A percentile compares a stretch with the other conserved stretches of the same genome.
Evolutionary conservation across 2,888 invertebrate species (phyloP).

Genomic region (Drosophila affinis): DNA sequence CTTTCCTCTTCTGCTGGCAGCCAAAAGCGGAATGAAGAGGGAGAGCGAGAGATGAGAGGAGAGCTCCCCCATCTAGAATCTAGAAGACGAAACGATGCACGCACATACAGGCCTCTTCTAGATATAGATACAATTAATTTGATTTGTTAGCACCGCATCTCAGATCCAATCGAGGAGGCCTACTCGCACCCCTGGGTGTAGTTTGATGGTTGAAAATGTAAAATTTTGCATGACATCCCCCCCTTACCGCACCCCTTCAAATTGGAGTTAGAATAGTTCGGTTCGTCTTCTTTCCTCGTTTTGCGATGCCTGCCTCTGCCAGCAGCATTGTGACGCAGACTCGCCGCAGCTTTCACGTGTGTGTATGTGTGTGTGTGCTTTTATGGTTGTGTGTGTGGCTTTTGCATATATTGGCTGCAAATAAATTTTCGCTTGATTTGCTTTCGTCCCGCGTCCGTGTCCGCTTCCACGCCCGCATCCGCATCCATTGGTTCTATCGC

Average conservation of each 20-base stretch:
- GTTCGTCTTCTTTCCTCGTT: slow-evolving; percentile 9
- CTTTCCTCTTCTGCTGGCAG: slow-evolving; percentile 53
- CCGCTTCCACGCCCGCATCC: slow-evolving; percentile 15
- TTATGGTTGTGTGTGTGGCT: slow-evolving; percentile 39
- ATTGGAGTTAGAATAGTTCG: slow-evolving; percentile 49
- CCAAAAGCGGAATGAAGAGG: slow-evolving; percentile 56
- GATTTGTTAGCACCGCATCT: slow-evolving; percentile 55
- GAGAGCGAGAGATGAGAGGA: slow-evolving; percentile 22
- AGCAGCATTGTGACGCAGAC: slow-evolving; percentile 32
- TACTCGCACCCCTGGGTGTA: slow-evolving; percentile 8
- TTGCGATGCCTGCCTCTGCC: slow-evolving; percentile 20
- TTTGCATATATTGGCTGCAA: slow-evolving; percentile 76
- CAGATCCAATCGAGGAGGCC: slow-evolving; percentile 1
- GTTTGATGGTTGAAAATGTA: slow-evolving; percentile 25
- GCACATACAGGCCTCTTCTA: slow-evolving; percentile 54
- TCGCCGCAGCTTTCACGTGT: slow-evolving; percentile 53
- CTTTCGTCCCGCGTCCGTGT: slow-evolving; percentile 42
- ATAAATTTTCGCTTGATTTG: slow-evolving; percentile 75
- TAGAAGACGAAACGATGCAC: slow-evolving; percentile 64
- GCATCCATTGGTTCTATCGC: slow-evolving; percentile 10
- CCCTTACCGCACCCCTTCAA: slow-evolving; percentile 21
- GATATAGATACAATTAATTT: slow-evolving; percentile 64
- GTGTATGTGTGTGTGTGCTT: slow-evolving; percentile 33
- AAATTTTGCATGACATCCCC: slow-evolving; percentile 25
- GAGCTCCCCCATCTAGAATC: slow-evolving; percentile 60